These are phyloP conservation scores for Tipula helvola DNA, from an alignment of 2,888 invertebrate species.

Conservation along the genomic window DNA sequence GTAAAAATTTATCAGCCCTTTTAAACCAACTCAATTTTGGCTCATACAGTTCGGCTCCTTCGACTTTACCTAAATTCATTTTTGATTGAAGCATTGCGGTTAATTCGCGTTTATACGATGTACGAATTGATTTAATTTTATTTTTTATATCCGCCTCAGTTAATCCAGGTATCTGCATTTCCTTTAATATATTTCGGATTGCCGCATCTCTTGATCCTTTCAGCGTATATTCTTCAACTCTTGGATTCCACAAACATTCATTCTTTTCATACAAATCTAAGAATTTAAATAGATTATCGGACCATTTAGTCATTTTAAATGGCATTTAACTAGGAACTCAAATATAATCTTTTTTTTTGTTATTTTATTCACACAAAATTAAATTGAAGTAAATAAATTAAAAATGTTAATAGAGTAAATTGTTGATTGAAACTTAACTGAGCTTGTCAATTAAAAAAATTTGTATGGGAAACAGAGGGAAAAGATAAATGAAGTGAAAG, in stretches of 20 bases:
- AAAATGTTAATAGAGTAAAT: not conserved
- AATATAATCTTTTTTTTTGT: not conserved
- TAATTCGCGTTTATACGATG: conserved; percentile 30
- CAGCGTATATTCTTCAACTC: conserved; percentile 27
- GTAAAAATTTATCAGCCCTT: conserved; percentile 25
- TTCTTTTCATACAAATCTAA: conserved; percentile 27
- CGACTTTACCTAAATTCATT: conserved; percentile 15
- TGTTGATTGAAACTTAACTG: not conserved
- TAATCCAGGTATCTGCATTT: conserved; percentile 25
- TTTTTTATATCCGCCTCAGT: conserved; percentile 27
- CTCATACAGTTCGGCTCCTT: conserved; percentile 20
- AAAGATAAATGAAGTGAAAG: too few species aligned
- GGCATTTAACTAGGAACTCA: not conserved
- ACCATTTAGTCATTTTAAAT: conserved; percentile 23
- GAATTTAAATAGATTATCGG: conserved; percentile 25
- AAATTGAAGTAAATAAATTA: not conserved
- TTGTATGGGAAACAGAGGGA: not conserved
- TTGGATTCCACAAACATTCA: conserved; percentile 28
- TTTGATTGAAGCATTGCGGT: conserved; percentile 24
- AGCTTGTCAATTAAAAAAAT: not conserved
- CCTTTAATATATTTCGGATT: conserved; percentile 24
- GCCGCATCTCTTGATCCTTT: conserved; percentile 25
- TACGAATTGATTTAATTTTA: conserved; percentile 33
- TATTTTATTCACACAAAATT: not conserved
- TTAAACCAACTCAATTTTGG: conserved; percentile 29